Percentiles rank a stretch among this genome's conserved stretches.
Conservation (phyloP, 2,888 invertebrate species). For the Plemyria rubiginata region DNA sequence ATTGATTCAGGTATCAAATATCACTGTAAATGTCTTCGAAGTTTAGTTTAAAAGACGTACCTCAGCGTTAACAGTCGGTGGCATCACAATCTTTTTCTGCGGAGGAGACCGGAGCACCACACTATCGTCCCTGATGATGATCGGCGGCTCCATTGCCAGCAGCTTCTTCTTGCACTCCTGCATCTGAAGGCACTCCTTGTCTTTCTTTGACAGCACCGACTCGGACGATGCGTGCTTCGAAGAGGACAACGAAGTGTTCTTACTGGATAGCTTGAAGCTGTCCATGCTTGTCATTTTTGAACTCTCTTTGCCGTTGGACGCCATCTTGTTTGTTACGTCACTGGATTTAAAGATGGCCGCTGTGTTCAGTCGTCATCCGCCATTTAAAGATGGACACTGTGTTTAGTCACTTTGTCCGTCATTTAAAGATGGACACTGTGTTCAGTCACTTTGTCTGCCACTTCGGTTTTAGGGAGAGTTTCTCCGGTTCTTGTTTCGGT, state of each 20-base stretch:
- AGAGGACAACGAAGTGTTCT: constrained; percentile 69
- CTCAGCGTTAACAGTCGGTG: constrained; percentile 77
- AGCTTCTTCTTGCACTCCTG: constrained; percentile 81
- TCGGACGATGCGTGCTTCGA: constrained; percentile 81
- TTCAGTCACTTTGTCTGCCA: constrained; percentile 12
- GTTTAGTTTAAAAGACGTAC: constrained; percentile 50
- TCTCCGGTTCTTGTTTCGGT: constrained; percentile 27
- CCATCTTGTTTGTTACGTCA: constrained; percentile 58
- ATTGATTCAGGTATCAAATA: no score
- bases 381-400: no score
- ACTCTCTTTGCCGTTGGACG: constrained; percentile 76
- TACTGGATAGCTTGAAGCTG: constrained; percentile 78
- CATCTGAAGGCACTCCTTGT: constrained; percentile 77
- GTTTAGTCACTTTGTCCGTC: constrained; percentile 8
- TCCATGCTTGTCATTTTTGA: constrained; percentile 78
- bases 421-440: no score
- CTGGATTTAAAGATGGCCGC: background rate
- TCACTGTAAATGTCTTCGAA: no score
- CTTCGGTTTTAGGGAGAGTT: constrained; percentile 19
- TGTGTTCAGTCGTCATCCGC: no score
- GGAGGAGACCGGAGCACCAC: constrained; percentile 77
- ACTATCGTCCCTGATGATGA: constrained; percentile 80
- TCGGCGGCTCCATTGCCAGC: constrained; percentile 78
- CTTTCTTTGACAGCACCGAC: constrained; percentile 76
- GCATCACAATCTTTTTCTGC: constrained; percentile 81